Conservation (phyloP, 2,888 invertebrate species). For the Lithosia quadra region DNA sequence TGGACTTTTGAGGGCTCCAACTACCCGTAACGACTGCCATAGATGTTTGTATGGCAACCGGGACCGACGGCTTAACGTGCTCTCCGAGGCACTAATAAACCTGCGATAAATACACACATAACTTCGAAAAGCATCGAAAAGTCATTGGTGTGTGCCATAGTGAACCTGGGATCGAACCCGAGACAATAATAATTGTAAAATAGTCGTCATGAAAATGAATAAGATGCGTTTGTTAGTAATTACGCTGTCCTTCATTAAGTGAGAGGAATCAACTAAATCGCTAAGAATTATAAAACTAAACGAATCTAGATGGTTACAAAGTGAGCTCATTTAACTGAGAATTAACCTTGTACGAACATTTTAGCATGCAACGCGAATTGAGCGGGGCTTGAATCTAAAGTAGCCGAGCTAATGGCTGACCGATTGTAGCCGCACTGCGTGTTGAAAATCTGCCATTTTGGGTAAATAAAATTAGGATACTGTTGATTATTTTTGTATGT, state of each 20-base stretch:
- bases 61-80: too few species aligned
- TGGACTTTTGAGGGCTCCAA: too few species aligned
- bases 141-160: too few species aligned
- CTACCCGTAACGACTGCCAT: too few species aligned
- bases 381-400: constrained; percentile 44
- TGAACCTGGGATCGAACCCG: too few species aligned
- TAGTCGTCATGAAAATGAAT: not conserved
- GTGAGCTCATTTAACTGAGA: constrained; percentile 29
- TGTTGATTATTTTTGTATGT: constrained; percentile 20
- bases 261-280: not conserved
- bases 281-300: constrained; percentile 16
- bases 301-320: constrained; percentile 20
- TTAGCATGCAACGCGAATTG: constrained; percentile 33
- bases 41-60: too few species aligned
- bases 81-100: too few species aligned
- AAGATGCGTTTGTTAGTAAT: not conserved
- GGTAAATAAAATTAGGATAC: constrained; percentile 31
- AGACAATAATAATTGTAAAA: not conserved
- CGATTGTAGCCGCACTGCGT: constrained; percentile 34
- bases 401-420: constrained; percentile 21
- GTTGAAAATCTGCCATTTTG: constrained; percentile 31
- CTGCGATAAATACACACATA: too few species aligned
- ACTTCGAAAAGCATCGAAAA: too few species aligned
- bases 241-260: constrained; percentile 2
- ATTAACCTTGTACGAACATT: constrained; percentile 44